Percentiles rank a stretch among this genome's conserved stretches.
phyloP scores from a whole-genome alignment of 1,140 invertebrate species.

The Vanessa tameamea region DNA sequence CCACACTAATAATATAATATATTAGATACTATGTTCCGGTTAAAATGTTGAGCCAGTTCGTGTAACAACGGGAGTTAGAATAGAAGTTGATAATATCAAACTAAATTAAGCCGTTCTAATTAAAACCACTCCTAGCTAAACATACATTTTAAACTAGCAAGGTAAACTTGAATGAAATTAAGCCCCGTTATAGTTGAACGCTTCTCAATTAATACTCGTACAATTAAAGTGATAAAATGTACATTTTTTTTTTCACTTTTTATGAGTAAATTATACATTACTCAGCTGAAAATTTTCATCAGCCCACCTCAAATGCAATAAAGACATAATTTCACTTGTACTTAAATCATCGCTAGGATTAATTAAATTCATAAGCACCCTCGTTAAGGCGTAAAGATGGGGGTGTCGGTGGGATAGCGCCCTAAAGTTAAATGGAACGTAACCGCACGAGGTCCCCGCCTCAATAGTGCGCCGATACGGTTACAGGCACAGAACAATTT shows the following conservation, averaged over 20 bases:
- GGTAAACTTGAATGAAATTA: background rate
- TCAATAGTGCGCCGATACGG: slow-evolving; percentile 45
- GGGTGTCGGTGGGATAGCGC: slow-evolving; percentile 44
- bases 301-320: slow-evolving; percentile 43
- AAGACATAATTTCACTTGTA: slow-evolving; percentile 53
- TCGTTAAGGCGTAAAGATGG: slow-evolving; percentile 59
- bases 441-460: slow-evolving; percentile 48
- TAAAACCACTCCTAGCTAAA: too few species aligned
- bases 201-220: background rate
- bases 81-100: too few species aligned
- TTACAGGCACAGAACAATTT: slow-evolving; percentile 3
- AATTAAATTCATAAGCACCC: slow-evolving; percentile 73
- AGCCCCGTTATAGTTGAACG: background rate
- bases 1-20: too few species aligned
- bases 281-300: slow-evolving; percentile 18
- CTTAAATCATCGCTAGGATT: slow-evolving; percentile 61
- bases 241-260: background rate
- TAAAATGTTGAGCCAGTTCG: too few species aligned
- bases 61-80: too few species aligned
- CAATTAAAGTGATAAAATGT: background rate
- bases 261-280: background rate
- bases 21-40: too few species aligned
- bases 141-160: too few species aligned
- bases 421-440: slow-evolving; percentile 71
- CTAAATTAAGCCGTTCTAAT: too few species aligned